Conservation (phyloP, 1,140 invertebrate species). For the Eupeodes corollae region DNA sequence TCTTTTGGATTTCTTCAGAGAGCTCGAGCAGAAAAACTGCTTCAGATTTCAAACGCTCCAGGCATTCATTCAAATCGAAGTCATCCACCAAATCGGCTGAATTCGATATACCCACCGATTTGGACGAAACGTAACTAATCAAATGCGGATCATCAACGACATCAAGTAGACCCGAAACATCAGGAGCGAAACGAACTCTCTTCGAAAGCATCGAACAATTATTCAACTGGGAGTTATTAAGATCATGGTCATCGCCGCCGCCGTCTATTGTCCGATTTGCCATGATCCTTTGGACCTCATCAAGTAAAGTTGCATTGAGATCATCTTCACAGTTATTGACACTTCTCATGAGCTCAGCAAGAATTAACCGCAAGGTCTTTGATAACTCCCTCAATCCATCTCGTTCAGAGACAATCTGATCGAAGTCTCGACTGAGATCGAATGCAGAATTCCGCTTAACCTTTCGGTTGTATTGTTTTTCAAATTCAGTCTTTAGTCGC, state of each 20-base stretch:
- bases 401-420: conserved; percentile 43
- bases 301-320: conserved; percentile 58
- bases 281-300: conserved; percentile 42
- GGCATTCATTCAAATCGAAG: conserved; percentile 49
- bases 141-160: conserved; percentile 33
- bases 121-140: conserved; percentile 30
- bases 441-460: conserved; percentile 44
- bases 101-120: conserved; percentile 8
- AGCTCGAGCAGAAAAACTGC: conserved; percentile 54
- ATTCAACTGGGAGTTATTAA: conserved; percentile 18
- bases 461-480: conserved; percentile 37
- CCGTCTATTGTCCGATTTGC: conserved; percentile 22
- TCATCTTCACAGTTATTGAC: conserved; percentile 64
- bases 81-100: conserved; percentile 32
- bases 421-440: conserved; percentile 43
- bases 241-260: conserved; percentile 18
- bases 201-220: conserved; percentile 15
- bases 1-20: conserved; percentile 36
- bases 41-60: conserved; percentile 51
- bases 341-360: conserved; percentile 56
- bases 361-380: conserved; percentile 35
- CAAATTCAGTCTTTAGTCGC: conserved; percentile 34
- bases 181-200: conserved; percentile 48
- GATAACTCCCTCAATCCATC: conserved; percentile 33
- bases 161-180: conserved; percentile 49